Evolutionary conservation across 1,140 invertebrate genomes (phyloP), one percentile per base, ranked within the genome.

Genomic region (Sitophilus oryzae): DNA sequence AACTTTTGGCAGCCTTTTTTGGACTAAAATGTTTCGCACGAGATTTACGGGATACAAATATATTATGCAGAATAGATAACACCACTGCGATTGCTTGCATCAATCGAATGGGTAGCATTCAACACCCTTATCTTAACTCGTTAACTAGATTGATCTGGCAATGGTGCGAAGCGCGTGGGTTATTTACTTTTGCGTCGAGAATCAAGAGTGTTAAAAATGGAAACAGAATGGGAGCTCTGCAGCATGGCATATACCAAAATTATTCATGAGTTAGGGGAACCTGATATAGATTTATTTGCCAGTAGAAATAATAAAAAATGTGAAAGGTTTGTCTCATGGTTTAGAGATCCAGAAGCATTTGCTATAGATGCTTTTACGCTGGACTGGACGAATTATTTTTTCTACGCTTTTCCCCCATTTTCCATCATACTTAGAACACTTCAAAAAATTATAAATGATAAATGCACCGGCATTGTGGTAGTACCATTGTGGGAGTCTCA

Each of bases 261-360:
- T 45, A 22, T 45, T 6, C 14, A 45, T 11, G 15, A 10, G 9
- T 51, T 55, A 21, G 46, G 45, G 14, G 11, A 6, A 14, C 46
- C 47, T 38, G 14, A 40, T 16, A 51, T 56, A n/a, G 53, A 56
- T 41, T 21, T 56, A 15, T 56, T 56, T 50, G 53, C 47, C 6
- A 40, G 14, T 10, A 30, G 20, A 4, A 45, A n/a, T 45, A 45
- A 45, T 15, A 18, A 21, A 20, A 45, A 45, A 45, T 48, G 25
- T 36, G 3, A 6, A 36, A 48, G 18, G 16, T 48, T 42, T 36
- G 19, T 49, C 16, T 38, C 46, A 10, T 49, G 25, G 46, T 19
- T n/a, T n/a, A 15, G 11, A 37, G 45, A 48, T 48, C 45, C 15
- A 20, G 19, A 49, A 16, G 3, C 11, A 11, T 16, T 37, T 19